A percentile compares a stretch with the other conserved stretches of the same genome.
Conservation (phyloP, 2,797 vertebrate genomes). For the Microtus californicus region DNA sequence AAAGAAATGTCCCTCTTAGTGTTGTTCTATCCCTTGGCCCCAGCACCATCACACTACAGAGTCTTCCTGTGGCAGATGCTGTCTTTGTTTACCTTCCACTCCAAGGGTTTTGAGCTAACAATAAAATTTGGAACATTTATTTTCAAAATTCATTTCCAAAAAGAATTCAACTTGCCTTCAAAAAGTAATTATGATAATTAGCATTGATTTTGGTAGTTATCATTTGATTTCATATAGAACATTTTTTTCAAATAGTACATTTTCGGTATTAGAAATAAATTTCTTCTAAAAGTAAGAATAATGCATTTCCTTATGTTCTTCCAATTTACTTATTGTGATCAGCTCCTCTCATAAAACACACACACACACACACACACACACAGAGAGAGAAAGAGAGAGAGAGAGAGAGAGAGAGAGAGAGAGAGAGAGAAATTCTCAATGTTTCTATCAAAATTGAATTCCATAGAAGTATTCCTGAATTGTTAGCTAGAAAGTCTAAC, state of each 20-base stretch:
- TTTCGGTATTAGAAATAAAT: neutral
- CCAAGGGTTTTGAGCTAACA: neutral
- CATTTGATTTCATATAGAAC: conserved; percentile 15
- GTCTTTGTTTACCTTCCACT: neutral
- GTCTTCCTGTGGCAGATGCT: neutral
- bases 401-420: no score
- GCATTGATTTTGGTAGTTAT: neutral
- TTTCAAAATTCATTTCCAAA: neutral
- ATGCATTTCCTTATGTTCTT: neutral
- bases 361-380: neutral
- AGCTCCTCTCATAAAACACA: neutral
- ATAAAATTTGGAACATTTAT: neutral
- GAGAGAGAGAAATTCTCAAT: neutral
- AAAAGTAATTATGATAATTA: neutral
- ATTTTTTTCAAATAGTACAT: neutral
- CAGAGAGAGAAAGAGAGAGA: no score
- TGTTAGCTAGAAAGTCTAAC: neutral
- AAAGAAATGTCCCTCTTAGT: neutral
- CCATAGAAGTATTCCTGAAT: neutral
- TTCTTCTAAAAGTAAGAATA: neutral
- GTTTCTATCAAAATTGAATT: conserved; percentile 40
- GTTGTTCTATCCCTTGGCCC: neutral
- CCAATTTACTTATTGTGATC: conserved; percentile 40
- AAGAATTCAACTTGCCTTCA: neutral
- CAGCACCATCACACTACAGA: no score